These are phyloP conservation scores for Ctenopoma kingsleyae DNA, from an alignment of 2,797 vertebrate species.

Conservation along the genomic window DNA sequence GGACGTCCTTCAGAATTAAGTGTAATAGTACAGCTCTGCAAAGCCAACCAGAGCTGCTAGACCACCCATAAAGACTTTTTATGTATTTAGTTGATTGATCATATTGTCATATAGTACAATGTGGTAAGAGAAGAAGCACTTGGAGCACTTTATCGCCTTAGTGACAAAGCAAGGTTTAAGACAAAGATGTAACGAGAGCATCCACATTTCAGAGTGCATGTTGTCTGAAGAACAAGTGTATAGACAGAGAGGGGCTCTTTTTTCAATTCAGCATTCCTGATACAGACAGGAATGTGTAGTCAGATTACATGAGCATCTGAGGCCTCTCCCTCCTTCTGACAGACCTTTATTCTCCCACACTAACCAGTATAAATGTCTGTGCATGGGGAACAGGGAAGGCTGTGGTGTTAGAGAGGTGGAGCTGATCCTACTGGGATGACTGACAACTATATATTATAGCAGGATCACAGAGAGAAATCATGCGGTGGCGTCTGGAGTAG, in stretches of 20 bases:
- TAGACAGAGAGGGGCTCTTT: slow-evolving; percentile 31
- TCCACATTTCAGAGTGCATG: slow-evolving; percentile 7
- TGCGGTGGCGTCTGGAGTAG: slow-evolving; percentile 60
- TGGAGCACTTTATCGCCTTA: neutral
- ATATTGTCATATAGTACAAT: too few relatives aligned
- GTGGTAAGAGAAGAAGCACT: too few relatives aligned
- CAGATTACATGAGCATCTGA: slow-evolving; percentile 66
- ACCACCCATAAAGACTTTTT: too few relatives aligned
- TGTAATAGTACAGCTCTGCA: too few relatives aligned
- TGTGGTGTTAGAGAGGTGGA: slow-evolving; percentile 52
- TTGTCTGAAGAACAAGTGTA: slow-evolving; percentile 31
- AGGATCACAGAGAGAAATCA: slow-evolving; percentile 64
- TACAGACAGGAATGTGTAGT: slow-evolving; percentile 67
- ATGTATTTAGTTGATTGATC: too few relatives aligned
- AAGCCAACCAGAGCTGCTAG: too few relatives aligned
- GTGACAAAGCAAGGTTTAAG: neutral
- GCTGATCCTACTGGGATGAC: slow-evolving; percentile 53
- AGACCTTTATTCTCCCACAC: slow-evolving; percentile 57
- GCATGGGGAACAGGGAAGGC: slow-evolving; percentile 20
- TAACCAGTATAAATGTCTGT: slow-evolving; percentile 44
- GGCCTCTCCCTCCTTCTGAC: slow-evolving; percentile 61
- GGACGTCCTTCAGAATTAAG: too few relatives aligned
- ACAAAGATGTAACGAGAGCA: neutral
- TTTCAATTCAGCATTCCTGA: slow-evolving; percentile 65
- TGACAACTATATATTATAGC: slow-evolving; percentile 50